These are phyloP conservation scores for Oxyura jamaicensis DNA, from an alignment of 2,113 vertebrate species.

Conservation along the genomic window DNA sequence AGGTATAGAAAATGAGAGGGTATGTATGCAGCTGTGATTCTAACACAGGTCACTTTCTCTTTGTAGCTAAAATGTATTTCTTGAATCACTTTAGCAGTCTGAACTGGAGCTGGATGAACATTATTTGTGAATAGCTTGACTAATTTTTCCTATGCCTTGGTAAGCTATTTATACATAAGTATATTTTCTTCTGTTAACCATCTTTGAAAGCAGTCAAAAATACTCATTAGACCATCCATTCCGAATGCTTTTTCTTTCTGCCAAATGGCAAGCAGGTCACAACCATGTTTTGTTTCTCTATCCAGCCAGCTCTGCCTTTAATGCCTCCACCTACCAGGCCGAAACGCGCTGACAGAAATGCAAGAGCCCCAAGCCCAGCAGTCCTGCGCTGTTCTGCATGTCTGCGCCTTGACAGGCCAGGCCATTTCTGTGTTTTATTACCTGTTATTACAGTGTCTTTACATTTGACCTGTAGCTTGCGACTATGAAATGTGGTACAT, in stretches of 20 bases:
- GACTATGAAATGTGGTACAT: constrained; percentile 26
- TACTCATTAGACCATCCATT: background rate
- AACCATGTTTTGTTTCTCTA: background rate
- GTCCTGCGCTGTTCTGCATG: background rate
- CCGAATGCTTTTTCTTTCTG: background rate
- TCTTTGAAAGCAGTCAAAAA: background rate
- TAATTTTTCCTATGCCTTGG: background rate
- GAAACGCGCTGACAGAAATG: background rate
- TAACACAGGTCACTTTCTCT: background rate
- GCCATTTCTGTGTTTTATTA: constrained; percentile 55
- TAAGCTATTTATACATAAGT: background rate
- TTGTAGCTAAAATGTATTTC: background rate
- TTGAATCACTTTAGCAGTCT: background rate
- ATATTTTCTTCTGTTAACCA: background rate
- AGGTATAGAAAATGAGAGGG: background rate
- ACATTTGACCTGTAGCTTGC: constrained; percentile 41
- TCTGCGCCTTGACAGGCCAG: background rate
- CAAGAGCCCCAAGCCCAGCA: background rate
- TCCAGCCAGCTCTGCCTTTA: background rate
- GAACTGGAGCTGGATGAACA: background rate
- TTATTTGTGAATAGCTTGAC: background rate
- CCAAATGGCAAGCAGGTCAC: background rate
- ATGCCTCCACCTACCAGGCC: background rate
- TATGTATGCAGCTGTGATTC: background rate
- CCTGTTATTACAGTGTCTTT: constrained; percentile 36